These are phyloP conservation scores for Podarcis siculus DNA, from an alignment of 2,797 vertebrate species.

Conservation along the genomic window DNA sequence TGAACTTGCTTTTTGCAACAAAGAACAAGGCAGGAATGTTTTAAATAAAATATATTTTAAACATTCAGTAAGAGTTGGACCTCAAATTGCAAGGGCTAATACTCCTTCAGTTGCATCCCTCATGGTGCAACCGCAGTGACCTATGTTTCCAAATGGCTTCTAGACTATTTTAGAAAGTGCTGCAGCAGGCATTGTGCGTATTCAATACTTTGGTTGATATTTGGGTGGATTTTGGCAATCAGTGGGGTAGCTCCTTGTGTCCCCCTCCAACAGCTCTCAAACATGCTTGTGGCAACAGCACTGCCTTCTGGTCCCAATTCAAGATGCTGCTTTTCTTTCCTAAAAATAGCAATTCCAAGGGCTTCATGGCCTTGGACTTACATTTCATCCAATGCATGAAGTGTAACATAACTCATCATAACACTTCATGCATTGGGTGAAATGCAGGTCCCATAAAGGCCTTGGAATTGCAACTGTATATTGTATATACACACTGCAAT, in stretches of 20 bases:
- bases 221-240: background rate
- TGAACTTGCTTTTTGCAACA: too few species aligned
- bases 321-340: background rate
- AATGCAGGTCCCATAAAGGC: too few species aligned
- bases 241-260: background rate
- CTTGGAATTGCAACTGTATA: too few species aligned
- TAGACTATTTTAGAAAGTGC: background rate
- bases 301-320: background rate
- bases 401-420: too few species aligned
- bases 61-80: too few species aligned
- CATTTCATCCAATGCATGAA: too few species aligned
- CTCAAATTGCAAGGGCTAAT: background rate
- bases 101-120: background rate
- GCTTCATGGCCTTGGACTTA: background rate
- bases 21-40: too few species aligned
- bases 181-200: background rate
- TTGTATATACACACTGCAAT: too few species aligned
- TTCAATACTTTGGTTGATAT: background rate
- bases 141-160: background rate
- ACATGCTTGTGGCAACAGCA: background rate
- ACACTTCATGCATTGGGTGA: too few species aligned
- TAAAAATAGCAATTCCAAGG: background rate
- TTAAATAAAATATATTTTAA: too few species aligned
- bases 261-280: background rate
- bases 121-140: too few species aligned